These are phyloP conservation scores for Vulpes vulpes DNA, from an alignment of 2,113 vertebrate genomes.

Conservation along the genomic window DNA sequence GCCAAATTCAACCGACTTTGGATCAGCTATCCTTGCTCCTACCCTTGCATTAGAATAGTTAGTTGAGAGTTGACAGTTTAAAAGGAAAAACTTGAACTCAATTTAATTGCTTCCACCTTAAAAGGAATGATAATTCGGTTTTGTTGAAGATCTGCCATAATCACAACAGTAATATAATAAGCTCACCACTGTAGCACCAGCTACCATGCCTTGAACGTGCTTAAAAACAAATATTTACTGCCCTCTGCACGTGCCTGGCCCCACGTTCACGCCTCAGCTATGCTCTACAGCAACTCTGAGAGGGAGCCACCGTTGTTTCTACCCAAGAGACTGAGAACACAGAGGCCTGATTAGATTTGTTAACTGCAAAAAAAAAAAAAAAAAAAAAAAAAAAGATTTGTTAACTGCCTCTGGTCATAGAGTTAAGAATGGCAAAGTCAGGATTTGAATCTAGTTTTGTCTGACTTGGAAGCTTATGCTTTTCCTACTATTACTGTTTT, in stretches of 20 bases:
- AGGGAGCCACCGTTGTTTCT: background rate
- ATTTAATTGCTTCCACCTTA: background rate
- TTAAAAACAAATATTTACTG: background rate
- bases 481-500: background rate
- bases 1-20: background rate
- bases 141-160: background rate
- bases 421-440: background rate
- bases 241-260: accelerated
- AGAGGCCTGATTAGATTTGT: background rate
- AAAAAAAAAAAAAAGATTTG: background rate
- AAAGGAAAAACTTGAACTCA: background rate
- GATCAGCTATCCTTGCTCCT: background rate
- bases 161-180: background rate
- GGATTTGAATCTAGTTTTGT: background rate
- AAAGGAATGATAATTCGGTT: background rate
- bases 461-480: background rate
- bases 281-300: accelerated
- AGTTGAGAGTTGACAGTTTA: background rate
- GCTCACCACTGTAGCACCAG: background rate
- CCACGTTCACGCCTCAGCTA: background rate
- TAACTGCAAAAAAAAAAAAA: background rate
- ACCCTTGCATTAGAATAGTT: background rate
- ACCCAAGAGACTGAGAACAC: background rate
- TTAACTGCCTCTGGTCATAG: background rate
- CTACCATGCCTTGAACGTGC: background rate